Base-by-base conservation (phyloP, 2,113 vertebrate genomes). In the Forbesichthys papilliferus region DNA sequence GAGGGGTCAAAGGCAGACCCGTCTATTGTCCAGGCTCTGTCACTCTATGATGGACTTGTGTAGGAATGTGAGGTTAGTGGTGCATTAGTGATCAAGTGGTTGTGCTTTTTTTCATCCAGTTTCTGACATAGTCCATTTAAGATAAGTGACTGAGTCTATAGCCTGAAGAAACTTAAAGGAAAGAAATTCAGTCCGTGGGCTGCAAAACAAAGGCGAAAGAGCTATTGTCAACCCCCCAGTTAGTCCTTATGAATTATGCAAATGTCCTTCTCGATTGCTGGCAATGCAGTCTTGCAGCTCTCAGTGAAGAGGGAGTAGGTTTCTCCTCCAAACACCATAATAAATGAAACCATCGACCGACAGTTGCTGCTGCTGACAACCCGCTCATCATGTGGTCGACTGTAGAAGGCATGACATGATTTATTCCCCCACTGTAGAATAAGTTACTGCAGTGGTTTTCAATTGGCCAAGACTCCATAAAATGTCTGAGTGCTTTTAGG, bases 1-100 rank as follows among this genome's bases (percentile, higher is more conserved):
- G 97, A 99, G 82, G 98, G 98, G 14, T 99, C 97, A 66, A 99
- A 99, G 90, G 97, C 96, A 0, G 97, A 99, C 83, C 96, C 98
- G 11, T 99, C 96, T 80, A 99, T 99, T 0, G 97, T 99, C 79
- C 98, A 99, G 92, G 98, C 97, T 0, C 91, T 99, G 58, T 98
- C 97, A 13, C 96, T 99, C 80, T 99, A 99, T 13, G 97, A 99
- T 0, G 98, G 98, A 71, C 95, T 99, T 18, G 97, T 99, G 92
- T 99, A 99, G 93, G 82, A 78, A 81, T 90, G 85, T 65, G 84
- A 80, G 94, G 95, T 96, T 86, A 95, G 94, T 91, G 61, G 4
- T 14, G n/a, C 57, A 20, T 65, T 74, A 68, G 73, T 71, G 66
- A 79, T 72, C 70, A 12, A 12, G 52, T 14, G 63, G 60, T 47